Evolutionary conservation across 2,888 invertebrate species (phyloP), one percentile per base, ranked within the genome.

Genomic region (Gari tellinella): DNA sequence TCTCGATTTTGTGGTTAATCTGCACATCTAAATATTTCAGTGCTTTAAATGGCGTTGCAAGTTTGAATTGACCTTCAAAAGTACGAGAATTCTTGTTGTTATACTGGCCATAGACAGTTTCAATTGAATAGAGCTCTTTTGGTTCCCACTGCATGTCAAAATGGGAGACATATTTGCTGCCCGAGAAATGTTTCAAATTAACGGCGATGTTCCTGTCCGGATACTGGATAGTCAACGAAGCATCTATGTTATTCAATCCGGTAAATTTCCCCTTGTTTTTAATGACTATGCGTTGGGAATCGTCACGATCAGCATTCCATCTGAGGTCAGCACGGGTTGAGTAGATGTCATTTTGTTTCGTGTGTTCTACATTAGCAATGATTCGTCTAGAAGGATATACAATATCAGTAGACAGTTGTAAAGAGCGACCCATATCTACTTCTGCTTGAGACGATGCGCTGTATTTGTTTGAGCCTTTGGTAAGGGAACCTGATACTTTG

Each of bases 231-330:
- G 68, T 62, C 12, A 81, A n/a, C n/a, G 70, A 64, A 1, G 78
- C 80, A 5, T 72, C 78, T 12, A 86, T 57, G 40, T 81, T 65
- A 0, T 64, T 31, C 1, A 58, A 12, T 8, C 60, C 60, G n/a
- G 73, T 48, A 12, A 70, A 48, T 12, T 68, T 72, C 15, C 80
- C 49, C 19, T 76, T 77, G 1, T 75, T 81, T 40, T 51, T 61
- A 4, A 83, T 38, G 1, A 64, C 46, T 15, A 82, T 10, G 17
- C 76, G 63, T 46, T 76, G 72, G 15, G 73, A 61, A 49, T 68
- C 65, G 57, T 83, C 83, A 58, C 66, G 75, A 23, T 84, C 80
- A 21, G 84, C 86, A 80, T 88, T 83, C 84, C 86, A 86, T 53
- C 83, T 76, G 17, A 82, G 31, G 46, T 84, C 80, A 26, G 80